These are phyloP conservation scores for Pseudomugil tenellus DNA, from an alignment of 2,797 vertebrate species.

Conservation along the genomic window DNA sequence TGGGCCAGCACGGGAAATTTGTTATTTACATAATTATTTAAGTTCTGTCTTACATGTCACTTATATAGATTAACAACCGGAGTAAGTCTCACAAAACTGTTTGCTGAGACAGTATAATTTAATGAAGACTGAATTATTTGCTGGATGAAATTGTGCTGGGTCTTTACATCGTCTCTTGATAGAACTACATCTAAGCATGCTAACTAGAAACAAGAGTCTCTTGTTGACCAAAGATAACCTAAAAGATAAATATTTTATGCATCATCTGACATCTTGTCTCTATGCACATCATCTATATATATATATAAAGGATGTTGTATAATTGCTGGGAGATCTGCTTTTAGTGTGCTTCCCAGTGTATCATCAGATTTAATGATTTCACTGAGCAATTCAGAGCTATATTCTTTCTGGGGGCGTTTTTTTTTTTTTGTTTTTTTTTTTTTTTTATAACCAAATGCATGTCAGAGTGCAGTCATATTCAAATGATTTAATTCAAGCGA, in stretches of 20 bases:
- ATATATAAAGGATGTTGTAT: slow-evolving; percentile 8
- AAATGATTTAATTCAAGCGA: neutral
- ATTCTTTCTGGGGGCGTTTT: neutral
- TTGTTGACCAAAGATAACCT: neutral
- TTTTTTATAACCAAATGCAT: slow-evolving; percentile 7
- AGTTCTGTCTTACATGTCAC: neutral
- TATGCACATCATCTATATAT: neutral
- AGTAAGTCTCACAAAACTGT: neutral
- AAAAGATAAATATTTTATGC: neutral
- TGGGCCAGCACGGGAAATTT: slow-evolving; percentile 18
- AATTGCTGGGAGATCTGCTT: neutral
- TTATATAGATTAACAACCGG: neutral
- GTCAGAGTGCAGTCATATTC: neutral
- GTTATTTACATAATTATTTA: slow-evolving; percentile 1
- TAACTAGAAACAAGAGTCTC: neutral
- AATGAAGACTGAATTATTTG: neutral
- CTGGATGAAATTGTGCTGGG: no score
- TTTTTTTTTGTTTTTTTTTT: no score
- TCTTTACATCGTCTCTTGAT: no score
- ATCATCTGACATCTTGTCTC: neutral
- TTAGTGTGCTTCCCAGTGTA: neutral
- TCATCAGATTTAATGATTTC: neutral
- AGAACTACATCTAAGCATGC: neutral
- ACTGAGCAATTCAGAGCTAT: neutral
- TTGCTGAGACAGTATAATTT: neutral